phyloP scores from a whole-genome alignment of 2,888 invertebrate genomes.

The Corbicula japonica region DNA sequence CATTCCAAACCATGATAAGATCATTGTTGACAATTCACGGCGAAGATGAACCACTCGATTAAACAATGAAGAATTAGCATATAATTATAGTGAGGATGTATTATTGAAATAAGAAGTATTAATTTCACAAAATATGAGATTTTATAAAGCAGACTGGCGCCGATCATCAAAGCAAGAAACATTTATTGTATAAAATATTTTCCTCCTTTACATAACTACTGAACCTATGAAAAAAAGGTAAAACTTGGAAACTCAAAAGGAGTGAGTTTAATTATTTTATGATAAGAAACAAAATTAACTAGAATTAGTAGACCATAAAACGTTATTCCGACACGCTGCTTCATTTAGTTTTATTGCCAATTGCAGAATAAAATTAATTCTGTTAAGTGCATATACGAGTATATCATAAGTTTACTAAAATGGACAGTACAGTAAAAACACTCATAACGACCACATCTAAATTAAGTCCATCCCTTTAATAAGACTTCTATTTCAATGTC shows the following conservation, averaged over 20 bases:
- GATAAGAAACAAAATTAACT: no score
- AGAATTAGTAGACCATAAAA: no score
- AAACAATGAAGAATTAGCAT: constrained; percentile 36
- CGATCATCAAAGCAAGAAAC: constrained; percentile 19
- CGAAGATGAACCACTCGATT: constrained; percentile 38
- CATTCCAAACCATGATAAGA: constrained; percentile 30
- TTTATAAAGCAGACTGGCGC: constrained; percentile 47
- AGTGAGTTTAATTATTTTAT: constrained; percentile 11
- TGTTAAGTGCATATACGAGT: no score
- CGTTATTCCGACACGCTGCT: no score
- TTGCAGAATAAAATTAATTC: no score
- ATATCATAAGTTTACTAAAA: no score
- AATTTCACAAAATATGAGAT: constrained; percentile 45
- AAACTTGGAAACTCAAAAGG: neutral
- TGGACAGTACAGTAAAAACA: no score
- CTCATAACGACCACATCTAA: no score
- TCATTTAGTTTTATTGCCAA: no score
- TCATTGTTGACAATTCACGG: constrained; percentile 26
- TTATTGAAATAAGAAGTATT: constrained; percentile 28
- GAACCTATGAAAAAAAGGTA: constrained; percentile 22
- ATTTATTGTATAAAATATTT: constrained; percentile 25
- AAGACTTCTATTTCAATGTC: no score
- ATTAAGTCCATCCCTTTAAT: no score
- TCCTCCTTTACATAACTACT: constrained; percentile 19
- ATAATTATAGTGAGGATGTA: constrained; percentile 29